Evolutionary conservation across 2,113 vertebrate species (phyloP).

Genomic region (Cardinalis cardinalis): DNA sequence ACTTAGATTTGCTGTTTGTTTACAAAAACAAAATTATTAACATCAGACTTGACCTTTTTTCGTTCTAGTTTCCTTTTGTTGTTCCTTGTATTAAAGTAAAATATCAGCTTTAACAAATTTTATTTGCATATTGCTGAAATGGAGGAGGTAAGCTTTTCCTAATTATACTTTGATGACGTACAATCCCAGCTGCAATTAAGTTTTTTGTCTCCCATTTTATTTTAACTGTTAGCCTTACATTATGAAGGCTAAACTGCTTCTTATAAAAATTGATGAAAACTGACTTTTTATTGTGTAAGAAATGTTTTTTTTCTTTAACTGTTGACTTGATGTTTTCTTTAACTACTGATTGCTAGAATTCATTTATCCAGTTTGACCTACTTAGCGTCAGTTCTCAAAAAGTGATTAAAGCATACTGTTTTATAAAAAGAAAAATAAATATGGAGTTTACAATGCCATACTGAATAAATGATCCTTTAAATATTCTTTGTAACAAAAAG

Average conservation of each 20-base stretch:
- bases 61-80: not conserved
- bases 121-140: conserved; percentile 55
- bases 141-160: not conserved
- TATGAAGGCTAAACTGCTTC: not conserved
- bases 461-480: not conserved
- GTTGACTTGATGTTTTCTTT: not conserved
- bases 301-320: not conserved
- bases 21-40: not conserved
- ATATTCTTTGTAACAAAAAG: not conserved
- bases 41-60: conserved; percentile 20
- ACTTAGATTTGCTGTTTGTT: not conserved
- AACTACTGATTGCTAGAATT: not conserved
- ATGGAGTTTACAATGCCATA: not conserved
- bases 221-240: not conserved
- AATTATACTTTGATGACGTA: conserved; percentile 40
- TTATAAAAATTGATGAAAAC: not conserved
- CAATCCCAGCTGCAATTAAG: conserved; percentile 7
- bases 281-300: not conserved
- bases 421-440: not conserved
- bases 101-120: conserved; percentile 49
- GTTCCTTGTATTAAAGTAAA: not conserved
- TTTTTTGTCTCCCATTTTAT: not conserved
- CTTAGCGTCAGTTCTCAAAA: not conserved
- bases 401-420: not conserved
- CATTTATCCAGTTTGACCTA: not conserved